Base-by-base conservation (phyloP, 1,140 invertebrate species). In the Leucophenga varia region DNA sequence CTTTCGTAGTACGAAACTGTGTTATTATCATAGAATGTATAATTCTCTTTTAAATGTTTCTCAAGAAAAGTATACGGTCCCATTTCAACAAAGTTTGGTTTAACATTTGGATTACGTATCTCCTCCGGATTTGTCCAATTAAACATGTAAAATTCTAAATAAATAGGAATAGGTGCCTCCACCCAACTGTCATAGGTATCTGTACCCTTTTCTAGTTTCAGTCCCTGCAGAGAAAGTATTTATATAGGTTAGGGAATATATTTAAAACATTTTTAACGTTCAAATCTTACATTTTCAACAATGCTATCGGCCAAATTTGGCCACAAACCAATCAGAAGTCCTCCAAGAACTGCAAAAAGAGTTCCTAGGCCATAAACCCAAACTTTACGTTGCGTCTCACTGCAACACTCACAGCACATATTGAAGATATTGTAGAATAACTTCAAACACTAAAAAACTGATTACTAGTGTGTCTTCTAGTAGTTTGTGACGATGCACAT, bases 1-100 rank as follows among this genome's bases (percentile, higher is more conserved):
- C 81, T 82, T 69, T 91, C 89, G 60, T 84, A 82, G 72, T 87
- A 95, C 12, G 88, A 84, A 7, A 95, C 78, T 1, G 91, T 95
- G n/a, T 81, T 82, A 78, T 95, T 94, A 10, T 82, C 69, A 54
- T 85, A 83, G 80, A 84, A 89, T 2, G 78, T 79, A 47, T 83
- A 57, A 61, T 88, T 83, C 22, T 81, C 78, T 76, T 86, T 80
- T 13, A 55, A 74, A 54, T 84, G 82, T 19, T 77, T 73, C 67
- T 85, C 83, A n/a, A 76, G 59, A 43, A 79, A 86, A 2, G 82
- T 80, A 51, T 84, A 86, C 0, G 84, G 84, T 6, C 84, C 84
- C 65, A 86, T 74, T 76, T 89, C 82, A 34, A 79, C 74, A 47
- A 88, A 83, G 21, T 81, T 76, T 6, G 86, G 86, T 58, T 88